These are phyloP conservation scores for Scomberomorus guttatus DNA, from an alignment of 2,797 vertebrate genomes.

Conservation along the genomic window DNA sequence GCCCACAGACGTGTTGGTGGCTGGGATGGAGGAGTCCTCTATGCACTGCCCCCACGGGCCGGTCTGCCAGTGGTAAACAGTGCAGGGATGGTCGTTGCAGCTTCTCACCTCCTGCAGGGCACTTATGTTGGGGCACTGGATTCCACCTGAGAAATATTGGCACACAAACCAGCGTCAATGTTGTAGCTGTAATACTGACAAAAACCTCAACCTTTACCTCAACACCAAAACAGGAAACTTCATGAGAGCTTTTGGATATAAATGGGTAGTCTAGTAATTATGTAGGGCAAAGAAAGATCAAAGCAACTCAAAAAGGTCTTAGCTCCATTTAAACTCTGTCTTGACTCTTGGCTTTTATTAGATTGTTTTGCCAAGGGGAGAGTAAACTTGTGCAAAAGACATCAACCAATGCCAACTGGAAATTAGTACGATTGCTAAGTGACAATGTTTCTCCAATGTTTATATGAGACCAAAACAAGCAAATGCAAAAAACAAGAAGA, in stretches of 20 bases:
- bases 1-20: conserved; percentile 88
- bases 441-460: too few species aligned
- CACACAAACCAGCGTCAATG: neutral
- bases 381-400: too few species aligned
- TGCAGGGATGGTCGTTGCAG: conserved; percentile 97
- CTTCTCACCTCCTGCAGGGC: conserved; percentile 91
- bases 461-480: too few species aligned
- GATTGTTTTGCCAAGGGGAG: too few species aligned
- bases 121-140: conserved; percentile 92
- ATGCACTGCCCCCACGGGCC: conserved; percentile 95
- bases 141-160: conserved; percentile 84
- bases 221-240: neutral
- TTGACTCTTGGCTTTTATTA: too few species aligned
- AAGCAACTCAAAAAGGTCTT: neutral
- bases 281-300: neutral
- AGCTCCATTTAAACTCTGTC: too few species aligned
- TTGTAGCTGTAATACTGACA: neutral
- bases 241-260: neutral
- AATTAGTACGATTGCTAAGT: too few species aligned
- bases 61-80: conserved; percentile 98
- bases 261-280: neutral
- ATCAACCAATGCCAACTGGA: too few species aligned
- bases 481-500: too few species aligned
- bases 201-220: neutral
- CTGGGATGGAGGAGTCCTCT: conserved; percentile 92